phyloP scores from a whole-genome alignment of 2,888 invertebrate genomes.

The Morpho deidamia region DNA sequence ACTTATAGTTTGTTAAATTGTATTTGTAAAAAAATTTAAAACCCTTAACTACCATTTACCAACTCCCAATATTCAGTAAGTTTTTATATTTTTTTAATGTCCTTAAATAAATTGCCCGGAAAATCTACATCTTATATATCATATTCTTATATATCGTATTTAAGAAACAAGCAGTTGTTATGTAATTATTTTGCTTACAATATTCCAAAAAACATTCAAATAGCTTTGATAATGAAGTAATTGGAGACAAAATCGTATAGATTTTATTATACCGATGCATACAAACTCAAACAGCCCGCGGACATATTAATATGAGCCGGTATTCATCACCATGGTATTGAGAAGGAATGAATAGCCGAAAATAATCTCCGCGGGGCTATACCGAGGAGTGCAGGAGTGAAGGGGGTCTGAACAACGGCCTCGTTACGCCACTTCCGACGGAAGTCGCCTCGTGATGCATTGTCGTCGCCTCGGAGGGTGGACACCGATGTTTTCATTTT shows the following conservation, averaged over 20 bases:
- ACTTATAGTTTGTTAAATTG: no score
- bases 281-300: constrained; percentile 29
- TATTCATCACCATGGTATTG: constrained; percentile 69
- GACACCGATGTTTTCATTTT: constrained; percentile 63
- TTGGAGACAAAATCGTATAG: not conserved
- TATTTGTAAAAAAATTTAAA: no score
- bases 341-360: constrained; percentile 60
- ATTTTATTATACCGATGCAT: not conserved
- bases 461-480: constrained; percentile 64
- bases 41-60: no score
- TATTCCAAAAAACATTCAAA: not conserved
- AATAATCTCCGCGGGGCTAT: constrained; percentile 55
- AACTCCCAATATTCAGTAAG: no score
- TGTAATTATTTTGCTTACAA: not conserved
- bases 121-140: no score
- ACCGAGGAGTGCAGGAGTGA: constrained; percentile 23
- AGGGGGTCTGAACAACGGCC: constrained; percentile 63
- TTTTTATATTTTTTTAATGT: no score
- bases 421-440: constrained; percentile 74
- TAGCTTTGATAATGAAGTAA: not conserved
- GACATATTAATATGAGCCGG: constrained; percentile 63
- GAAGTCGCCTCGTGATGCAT: constrained; percentile 72
- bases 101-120: no score
- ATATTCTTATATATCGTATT: no score
- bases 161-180: no score